Evolutionary conservation across 2,888 invertebrate species (phyloP).

Genomic region (Caenorhabditis sp.): DNA sequence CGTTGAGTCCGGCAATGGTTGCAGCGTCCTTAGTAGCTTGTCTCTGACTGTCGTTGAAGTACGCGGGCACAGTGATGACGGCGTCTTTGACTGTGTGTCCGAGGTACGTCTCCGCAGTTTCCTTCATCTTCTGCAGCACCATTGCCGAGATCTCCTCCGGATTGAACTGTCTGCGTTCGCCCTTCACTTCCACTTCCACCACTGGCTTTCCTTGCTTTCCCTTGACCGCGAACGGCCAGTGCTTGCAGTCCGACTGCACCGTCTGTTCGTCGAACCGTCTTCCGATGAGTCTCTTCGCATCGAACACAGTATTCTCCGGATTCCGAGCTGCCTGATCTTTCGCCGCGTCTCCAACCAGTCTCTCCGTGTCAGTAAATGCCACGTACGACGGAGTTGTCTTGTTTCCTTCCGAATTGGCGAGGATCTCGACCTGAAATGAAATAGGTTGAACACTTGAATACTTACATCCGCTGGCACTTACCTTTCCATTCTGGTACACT

Average conservation of each 20-base stretch:
- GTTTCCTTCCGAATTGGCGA: constrained; percentile 82
- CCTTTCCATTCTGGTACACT: constrained; percentile 64
- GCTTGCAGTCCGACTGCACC: constrained; percentile 79
- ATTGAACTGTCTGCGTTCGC: constrained; percentile 85
- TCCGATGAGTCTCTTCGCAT: constrained; percentile 80
- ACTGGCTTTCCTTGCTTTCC: constrained; percentile 64
- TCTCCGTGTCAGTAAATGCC: constrained; percentile 81
- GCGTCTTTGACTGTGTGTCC: constrained; percentile 82
- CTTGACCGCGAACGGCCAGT: constrained; percentile 77
- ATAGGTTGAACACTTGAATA: neutral
- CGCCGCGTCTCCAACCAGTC: constrained; percentile 81
- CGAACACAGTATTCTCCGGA: constrained; percentile 54
- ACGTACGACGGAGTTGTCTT: constrained; percentile 85
- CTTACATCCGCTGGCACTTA: constrained; percentile 4
- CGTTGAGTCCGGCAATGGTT: constrained; percentile 80
- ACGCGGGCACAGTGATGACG: constrained; percentile 90
- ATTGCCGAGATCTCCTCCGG: constrained; percentile 78
- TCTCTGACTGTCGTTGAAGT: constrained; percentile 85
- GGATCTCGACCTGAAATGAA: constrained; percentile 20
- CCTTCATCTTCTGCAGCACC: constrained; percentile 77
- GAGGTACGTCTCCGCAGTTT: constrained; percentile 80
- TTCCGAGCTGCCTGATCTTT: constrained; percentile 82
- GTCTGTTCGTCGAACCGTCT: constrained; percentile 80
- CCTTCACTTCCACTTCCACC: constrained; percentile 87
- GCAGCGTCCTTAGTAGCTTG: constrained; percentile 83